Evolutionary conservation across 2,888 invertebrate genomes (phyloP).

Genomic region (Abrostola triplasia): DNA sequence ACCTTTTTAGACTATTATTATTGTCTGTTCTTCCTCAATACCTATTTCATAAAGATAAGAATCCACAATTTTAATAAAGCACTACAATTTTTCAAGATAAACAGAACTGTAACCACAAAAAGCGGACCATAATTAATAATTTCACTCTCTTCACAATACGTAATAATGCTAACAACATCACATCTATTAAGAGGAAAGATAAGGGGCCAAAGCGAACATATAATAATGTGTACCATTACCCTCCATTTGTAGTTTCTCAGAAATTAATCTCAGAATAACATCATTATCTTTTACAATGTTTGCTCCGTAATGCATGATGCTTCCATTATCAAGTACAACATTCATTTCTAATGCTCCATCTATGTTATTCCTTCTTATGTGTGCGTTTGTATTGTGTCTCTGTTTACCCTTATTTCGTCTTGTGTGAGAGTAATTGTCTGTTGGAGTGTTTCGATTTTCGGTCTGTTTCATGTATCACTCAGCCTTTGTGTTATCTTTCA

Average conservation of each 20-base stretch:
- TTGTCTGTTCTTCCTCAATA: slow-evolving; percentile 5
- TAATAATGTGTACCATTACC: slow-evolving; percentile 51
- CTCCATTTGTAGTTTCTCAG: slow-evolving; percentile 59
- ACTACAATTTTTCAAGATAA: not conserved
- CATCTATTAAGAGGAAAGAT: slow-evolving; percentile 41
- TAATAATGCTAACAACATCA: slow-evolving; percentile 32
- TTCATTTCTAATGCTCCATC: slow-evolving; percentile 48
- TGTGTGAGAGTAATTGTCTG: slow-evolving; percentile 14
- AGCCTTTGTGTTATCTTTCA: not conserved
- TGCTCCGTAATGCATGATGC: slow-evolving; percentile 52
- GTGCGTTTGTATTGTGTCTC: slow-evolving; percentile 16
- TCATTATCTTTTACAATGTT: slow-evolving; percentile 57
- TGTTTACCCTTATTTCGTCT: slow-evolving; percentile 19
- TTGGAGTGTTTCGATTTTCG: slow-evolving; percentile 23
- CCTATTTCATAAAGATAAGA: not conserved
- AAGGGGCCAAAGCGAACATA: slow-evolving; percentile 39
- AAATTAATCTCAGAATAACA: slow-evolving; percentile 65
- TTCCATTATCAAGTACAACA: slow-evolving; percentile 49
- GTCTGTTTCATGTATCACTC: not conserved
- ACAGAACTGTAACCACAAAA: not conserved
- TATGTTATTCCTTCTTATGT: slow-evolving; percentile 27
- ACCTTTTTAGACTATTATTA: not conserved
- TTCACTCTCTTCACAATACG: slow-evolving; percentile 12
- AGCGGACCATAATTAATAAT: not conserved
- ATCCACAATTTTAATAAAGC: too few relatives aligned